Evolutionary conservation across 2,888 invertebrate genomes (phyloP).

Genomic region (Bellardia pandia): DNA sequence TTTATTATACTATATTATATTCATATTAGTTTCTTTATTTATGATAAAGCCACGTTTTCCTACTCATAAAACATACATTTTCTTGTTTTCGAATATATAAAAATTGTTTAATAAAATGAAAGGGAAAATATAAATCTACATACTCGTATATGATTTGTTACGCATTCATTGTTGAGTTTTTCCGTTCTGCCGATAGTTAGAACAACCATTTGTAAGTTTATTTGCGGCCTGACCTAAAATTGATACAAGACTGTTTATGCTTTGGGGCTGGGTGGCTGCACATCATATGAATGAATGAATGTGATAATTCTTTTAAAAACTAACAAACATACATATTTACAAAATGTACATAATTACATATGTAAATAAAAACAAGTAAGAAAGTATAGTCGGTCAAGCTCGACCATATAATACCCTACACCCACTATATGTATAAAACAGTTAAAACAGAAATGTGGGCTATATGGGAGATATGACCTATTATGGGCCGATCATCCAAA

Average conservation of each 20-base stretch:
- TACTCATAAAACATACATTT: conserved; percentile 15
- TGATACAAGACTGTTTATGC: conserved; percentile 35
- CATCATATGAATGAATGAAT: conserved; percentile 16
- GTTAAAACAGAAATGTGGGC: too few relatives aligned
- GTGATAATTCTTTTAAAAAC: conserved; percentile 30
- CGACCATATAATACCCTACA: too few relatives aligned
- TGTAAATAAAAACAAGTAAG: not conserved
- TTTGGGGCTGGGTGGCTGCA: conserved; percentile 10
- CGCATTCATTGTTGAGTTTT: conserved; percentile 27
- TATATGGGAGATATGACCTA: too few relatives aligned
- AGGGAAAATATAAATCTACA: not conserved
- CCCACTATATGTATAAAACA: too few relatives aligned
- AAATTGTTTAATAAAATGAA: conserved; percentile 23
- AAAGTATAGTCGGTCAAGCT: too few relatives aligned
- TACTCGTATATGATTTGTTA: conserved; percentile 36
- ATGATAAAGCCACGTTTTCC: conserved; percentile 59
- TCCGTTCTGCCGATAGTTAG: conserved; percentile 27
- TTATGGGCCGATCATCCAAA: too few relatives aligned
- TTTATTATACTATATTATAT: conserved; percentile 21
- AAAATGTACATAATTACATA: not conserved
- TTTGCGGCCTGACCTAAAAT: conserved; percentile 63
- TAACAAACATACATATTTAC: too few relatives aligned
- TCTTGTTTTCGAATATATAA: conserved; percentile 36
- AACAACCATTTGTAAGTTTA: conserved; percentile 3
- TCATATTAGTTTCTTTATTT: conserved; percentile 43